phyloP scores from a whole-genome alignment of 2,888 invertebrate genomes.

The Erebia palarica region DNA sequence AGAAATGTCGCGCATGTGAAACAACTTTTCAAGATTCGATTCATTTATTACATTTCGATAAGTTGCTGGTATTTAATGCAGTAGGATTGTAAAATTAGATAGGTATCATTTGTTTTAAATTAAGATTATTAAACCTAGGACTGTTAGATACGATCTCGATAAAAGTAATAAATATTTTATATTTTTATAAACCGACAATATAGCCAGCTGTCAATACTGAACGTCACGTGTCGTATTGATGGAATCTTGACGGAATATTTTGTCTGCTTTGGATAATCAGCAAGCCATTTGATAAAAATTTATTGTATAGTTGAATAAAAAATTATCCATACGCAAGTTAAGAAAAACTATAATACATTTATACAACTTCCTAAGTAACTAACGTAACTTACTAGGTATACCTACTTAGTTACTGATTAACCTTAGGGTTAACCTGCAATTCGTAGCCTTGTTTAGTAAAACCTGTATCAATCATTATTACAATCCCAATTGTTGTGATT shows the following conservation, averaged over 20 bases:
- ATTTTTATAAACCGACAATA: conserved; percentile 6
- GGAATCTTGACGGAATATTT: conserved; percentile 16
- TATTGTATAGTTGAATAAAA: conserved; percentile 9
- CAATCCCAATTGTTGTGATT: too few relatives aligned
- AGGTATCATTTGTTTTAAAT: conserved; percentile 13
- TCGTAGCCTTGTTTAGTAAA: too few relatives aligned
- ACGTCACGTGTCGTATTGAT: conserved; percentile 6
- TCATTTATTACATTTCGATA: conserved; percentile 17
- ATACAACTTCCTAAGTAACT: not conserved
- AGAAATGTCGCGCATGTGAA: conserved; percentile 25
- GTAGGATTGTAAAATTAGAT: conserved; percentile 11
- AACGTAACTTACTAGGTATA: too few relatives aligned
- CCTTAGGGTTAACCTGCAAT: too few relatives aligned
- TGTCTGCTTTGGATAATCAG: conserved; percentile 13
- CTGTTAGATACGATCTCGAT: conserved; percentile 14
- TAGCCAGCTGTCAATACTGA: conserved; percentile 11
- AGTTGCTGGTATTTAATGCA: conserved; percentile 19
- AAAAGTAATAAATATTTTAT: conserved; percentile 18
- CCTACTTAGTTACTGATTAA: not conserved
- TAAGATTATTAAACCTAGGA: conserved; percentile 10
- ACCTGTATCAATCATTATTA: too few relatives aligned
- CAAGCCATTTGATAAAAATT: conserved; percentile 4
- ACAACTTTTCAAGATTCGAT: conserved; percentile 25
- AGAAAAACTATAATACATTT: not conserved
- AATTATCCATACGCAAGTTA: not conserved